Evolutionary conservation across 2,888 invertebrate species (phyloP), one percentile per base, ranked within the genome.

Genomic region (Globia sparganii): DNA sequence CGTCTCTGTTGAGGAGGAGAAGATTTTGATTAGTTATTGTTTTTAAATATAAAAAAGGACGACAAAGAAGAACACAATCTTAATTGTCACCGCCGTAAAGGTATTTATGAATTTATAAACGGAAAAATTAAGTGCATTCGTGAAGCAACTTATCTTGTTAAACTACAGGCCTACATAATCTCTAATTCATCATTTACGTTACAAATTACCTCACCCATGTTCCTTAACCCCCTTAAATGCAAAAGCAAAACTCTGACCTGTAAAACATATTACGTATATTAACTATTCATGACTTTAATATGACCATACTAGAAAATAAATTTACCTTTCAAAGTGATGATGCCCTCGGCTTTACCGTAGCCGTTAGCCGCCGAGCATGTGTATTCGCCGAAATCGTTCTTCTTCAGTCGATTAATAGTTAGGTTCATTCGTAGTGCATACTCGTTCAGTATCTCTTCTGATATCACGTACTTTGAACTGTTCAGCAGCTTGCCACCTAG

Each of bases 371-470:
- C 98, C 4, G 97, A 97, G 91, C 99, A 99, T 46, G 97, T 97
- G 94, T 98, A 99, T 67, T 98, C 97, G 0, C 98, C 98, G 89
- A 98, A 98, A 93, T 99, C 99, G 37, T 93, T 94, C 91, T 97
- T 97, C 91, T 97, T 97, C 85, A 99, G 95, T 87, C 97, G 97
- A 85, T 97, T 97, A 90, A 99, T 98, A 83, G 98, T 98, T 86
- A 99, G 96, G 93, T 98, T 98, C 97, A 98, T 98, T 86, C 98
- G 97, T 92, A 98, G 97, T 65, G 98, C 97, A 93, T 98, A 99
- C 87, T 98, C 98, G 94, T 97, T 98, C 86, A 98, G 92, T 80
- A 97, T 93, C 56, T 97, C 97, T 92, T 98, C 98, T 28, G 98
- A 97, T 95, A 98, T 98, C 77, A 97, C 96, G 93, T 98, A 98